Evolutionary conservation across 2,113 vertebrate genomes (phyloP).

Genomic region (Cervus canadensis): DNA sequence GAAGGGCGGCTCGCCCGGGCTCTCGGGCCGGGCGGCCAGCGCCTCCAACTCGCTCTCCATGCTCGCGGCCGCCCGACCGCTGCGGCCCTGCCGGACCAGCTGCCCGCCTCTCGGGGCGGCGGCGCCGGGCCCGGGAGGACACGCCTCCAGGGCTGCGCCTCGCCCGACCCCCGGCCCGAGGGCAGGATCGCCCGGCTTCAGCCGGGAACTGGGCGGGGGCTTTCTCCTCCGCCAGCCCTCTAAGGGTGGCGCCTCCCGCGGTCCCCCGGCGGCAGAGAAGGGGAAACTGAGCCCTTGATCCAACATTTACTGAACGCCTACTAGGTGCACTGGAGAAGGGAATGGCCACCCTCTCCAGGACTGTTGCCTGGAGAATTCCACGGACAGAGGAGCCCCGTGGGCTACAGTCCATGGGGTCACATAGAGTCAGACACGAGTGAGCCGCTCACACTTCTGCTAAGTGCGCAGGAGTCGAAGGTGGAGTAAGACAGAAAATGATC

Average conservation of each 20-base stretch:
- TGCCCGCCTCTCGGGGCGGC: not conserved
- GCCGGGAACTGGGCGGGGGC: too few relatives aligned
- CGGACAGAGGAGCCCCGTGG: not conserved
- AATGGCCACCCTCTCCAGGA: not conserved
- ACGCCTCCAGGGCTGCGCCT: not conserved
- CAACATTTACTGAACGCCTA: not conserved
- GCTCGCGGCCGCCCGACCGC: not conserved
- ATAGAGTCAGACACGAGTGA: not conserved
- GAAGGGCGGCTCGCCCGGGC: constrained; percentile 49
- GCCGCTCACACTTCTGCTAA: not conserved
- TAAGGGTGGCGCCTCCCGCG: not conserved
- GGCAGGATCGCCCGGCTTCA: not conserved
- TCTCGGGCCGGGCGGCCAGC: not conserved
- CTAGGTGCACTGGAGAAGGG: not conserved
- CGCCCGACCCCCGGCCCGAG: not conserved
- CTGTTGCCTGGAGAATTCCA: not conserved
- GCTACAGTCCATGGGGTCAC: not conserved
- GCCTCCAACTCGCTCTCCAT: constrained; percentile 51
- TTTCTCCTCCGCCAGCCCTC: too few relatives aligned
- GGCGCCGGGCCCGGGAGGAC: not conserved
- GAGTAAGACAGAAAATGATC: not conserved
- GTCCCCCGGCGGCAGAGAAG: not conserved
- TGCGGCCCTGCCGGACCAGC: not conserved
- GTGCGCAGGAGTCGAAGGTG: not conserved
- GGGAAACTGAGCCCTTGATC: not conserved